Base-by-base conservation (phyloP, 2,113 vertebrate genomes). In the Aphyosemion australe region DNA sequence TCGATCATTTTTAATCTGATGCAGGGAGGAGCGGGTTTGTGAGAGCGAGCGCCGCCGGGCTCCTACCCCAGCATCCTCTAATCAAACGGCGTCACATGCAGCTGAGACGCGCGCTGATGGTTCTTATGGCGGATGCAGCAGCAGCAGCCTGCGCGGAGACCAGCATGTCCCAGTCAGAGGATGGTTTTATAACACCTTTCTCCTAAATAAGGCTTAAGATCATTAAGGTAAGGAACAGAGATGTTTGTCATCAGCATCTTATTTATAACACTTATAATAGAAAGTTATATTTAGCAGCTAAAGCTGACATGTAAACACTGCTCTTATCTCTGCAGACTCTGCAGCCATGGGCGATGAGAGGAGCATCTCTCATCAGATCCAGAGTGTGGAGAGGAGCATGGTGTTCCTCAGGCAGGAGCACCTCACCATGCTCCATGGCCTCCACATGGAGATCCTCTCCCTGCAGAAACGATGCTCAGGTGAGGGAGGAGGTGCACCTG, bases 381-480 rank as follows among this genome's bases (percentile, higher is more conserved):
- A 95, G 91, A 94, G 94, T 0, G 94, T 96, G 85, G 95, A 98
- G 89, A 92, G 96, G 66, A 96, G 95, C 90, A 88, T 96, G 16
- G 82, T 94, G 5, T 99, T 99, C 88, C 93, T 98, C 72, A 93
- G 95, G 69, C 95, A 96, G 85, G 96, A 98, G 85, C 97, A 99
- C 86, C 93, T 96, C 86, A 92, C 95, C 56, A 69, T 99, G 76
- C 94, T 99, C 37, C 94, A 95, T 0, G 95, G 94, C 78, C 93
- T 99, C 79, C 97, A 98, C 88, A 90, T 96, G 90, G 97, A 99
- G 90, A 96, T 99, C 90, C 94, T 97, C 12, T 94, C 94, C 77
- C 69, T 99, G 86, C 97, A 99, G 93, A 98, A 98, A 78, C 94
- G 94, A 87, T 99, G 96, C 83, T 93, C 95, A 91, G 97, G 97